These are phyloP conservation scores for Aurelia sp. DNA, from an alignment of 30 jellyfish, hydroid and myxozoan genomes.

Conservation along the genomic window DNA sequence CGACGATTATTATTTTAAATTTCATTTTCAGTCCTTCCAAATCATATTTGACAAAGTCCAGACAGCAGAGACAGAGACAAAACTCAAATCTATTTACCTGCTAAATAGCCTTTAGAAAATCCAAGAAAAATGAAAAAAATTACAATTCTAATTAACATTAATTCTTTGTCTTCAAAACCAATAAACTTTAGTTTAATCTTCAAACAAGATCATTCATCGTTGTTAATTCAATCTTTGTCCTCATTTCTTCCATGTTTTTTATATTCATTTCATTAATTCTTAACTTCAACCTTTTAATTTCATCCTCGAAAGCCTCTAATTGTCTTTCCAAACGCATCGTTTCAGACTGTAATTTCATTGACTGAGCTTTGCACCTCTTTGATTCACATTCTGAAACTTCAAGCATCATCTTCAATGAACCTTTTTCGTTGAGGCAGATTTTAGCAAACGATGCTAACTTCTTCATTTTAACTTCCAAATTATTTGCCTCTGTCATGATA, in stretches of 20 bases:
- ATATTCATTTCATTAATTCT: not conserved
- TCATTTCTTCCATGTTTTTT: no score
- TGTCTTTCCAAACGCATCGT: not conserved
- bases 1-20: no score
- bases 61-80: no score
- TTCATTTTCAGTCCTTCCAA: no score
- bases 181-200: not conserved
- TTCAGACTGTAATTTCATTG: not conserved
- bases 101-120: no score
- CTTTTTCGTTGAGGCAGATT: not conserved
- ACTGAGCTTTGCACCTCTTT: not conserved
- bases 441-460: not conserved
- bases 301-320: not conserved
- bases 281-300: not conserved
- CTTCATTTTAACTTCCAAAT: not conserved
- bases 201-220: not conserved
- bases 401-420: not conserved
- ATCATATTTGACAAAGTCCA: no score
- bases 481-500: no score
- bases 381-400: slow-evolving; percentile 6
- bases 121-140: no score
- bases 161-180: no score
- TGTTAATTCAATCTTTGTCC: not conserved
- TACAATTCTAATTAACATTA: no score
- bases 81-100: no score